Base-by-base conservation (phyloP, 2,797 vertebrate species). In the Discoglossus pictus region DNA sequence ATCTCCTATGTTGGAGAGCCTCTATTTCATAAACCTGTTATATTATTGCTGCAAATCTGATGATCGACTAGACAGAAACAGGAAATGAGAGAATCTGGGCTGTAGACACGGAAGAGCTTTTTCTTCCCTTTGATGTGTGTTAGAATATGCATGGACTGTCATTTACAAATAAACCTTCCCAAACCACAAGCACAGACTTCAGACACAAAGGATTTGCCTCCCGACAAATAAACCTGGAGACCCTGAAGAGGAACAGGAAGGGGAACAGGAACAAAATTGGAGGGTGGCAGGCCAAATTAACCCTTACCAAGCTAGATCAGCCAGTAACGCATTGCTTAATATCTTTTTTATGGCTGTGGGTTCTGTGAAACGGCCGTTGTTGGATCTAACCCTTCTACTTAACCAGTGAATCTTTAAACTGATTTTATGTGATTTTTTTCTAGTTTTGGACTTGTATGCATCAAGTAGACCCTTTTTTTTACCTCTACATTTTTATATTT, bases 51-150 rank as follows among this genome's bases (percentile, higher is more conserved):
- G 59, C 67, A 46, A 62, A 63, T 70, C 67, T 70, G 67, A 39
- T 13, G 40, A 39, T 35, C 50, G 34, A 47, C 24, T 17, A 64
- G 68, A 71, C 68, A 59, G 68, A 54, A 51, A 52, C 68, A 71
- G 68, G 68, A 71, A 71, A 71, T 71, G 68, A 71, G 58, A 50
- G 68, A 71, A 58, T 51, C 60, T 36, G 34, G 25, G 17, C 68
- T 52, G 60, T 11, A 71, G 60, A 71, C 53, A 64, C 36, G 61
- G 53, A 71, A 36, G 43, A 63, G 43, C 35, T 1, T 21, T 39
- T 12, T 21, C 13, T 21, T 7, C 35, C 24, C 61, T 71, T 71
- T 71, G 68, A 71, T 64, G 68, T 64, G 68, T 58, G 60, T 10
- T 34, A 9, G 60, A 64, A 43, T 64, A 58, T 51, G 44, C 52